Evolutionary conservation across 2,113 vertebrate species (phyloP).

Genomic region (Corythaeola cristata): DNA sequence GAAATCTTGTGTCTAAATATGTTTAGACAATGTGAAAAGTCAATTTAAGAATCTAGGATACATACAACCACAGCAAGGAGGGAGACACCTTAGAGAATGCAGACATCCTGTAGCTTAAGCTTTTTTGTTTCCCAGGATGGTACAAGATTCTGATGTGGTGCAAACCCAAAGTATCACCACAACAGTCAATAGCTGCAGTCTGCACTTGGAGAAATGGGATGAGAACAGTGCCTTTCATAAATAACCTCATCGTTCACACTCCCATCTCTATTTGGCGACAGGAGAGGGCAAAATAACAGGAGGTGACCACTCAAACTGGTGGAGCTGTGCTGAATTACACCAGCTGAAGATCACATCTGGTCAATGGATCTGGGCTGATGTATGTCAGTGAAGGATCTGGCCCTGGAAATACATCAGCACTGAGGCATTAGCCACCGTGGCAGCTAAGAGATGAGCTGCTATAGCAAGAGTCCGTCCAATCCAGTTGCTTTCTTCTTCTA

Average conservation of each 20-base stretch:
- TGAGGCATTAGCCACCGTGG: background rate
- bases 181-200: background rate
- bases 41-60: constrained; percentile 37
- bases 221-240: background rate
- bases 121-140: background rate
- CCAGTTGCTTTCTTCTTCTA: background rate
- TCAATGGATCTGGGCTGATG: background rate
- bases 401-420: background rate
- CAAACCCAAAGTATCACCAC: background rate
- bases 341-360: background rate
- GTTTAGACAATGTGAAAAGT: constrained; percentile 60
- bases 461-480: background rate
- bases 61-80: background rate
- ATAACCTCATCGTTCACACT: background rate
- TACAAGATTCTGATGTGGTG: background rate
- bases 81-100: background rate
- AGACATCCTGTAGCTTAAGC: background rate
- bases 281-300: background rate
- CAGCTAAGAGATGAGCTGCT: background rate
- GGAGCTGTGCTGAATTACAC: background rate
- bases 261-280: background rate
- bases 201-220: background rate
- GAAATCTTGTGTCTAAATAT: constrained; percentile 58
- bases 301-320: accelerated
- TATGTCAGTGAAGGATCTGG: background rate